phyloP scores from a whole-genome alignment of 2,113 vertebrate genomes.

The Oenanthe melanoleuca region DNA sequence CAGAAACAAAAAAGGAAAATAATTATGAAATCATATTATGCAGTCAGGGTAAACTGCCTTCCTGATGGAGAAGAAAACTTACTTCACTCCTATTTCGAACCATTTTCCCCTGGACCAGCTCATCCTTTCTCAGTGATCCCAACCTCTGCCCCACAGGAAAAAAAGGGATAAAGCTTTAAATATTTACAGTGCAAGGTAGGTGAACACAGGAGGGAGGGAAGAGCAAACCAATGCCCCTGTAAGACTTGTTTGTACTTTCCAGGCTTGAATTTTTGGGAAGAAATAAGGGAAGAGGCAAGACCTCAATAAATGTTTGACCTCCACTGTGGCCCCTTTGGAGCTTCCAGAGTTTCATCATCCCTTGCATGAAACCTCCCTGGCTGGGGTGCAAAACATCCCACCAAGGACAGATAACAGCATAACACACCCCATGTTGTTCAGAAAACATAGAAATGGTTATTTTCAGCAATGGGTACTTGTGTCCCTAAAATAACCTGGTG shows the following conservation, averaged over 20 bases:
- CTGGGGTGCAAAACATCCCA: neutral
- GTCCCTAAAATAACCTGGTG: neutral
- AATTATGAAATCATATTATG: neutral
- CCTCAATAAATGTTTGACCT: neutral
- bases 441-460: neutral
- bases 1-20: neutral
- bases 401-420: neutral
- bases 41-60: neutral
- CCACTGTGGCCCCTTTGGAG: neutral
- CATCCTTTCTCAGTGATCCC: neutral
- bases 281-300: neutral
- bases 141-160: neutral
- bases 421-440: fast-evolving
- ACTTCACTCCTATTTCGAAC: neutral
- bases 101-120: neutral
- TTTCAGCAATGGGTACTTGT: fast-evolving
- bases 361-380: neutral
- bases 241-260: neutral
- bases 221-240: neutral
- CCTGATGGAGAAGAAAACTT: neutral
- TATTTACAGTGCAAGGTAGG: neutral
- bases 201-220: neutral
- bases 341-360: neutral
- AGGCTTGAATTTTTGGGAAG: neutral
- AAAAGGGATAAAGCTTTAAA: neutral